phyloP scores from a whole-genome alignment of 2,113 vertebrate genomes.

The Brienomyrus brachyistius region DNA sequence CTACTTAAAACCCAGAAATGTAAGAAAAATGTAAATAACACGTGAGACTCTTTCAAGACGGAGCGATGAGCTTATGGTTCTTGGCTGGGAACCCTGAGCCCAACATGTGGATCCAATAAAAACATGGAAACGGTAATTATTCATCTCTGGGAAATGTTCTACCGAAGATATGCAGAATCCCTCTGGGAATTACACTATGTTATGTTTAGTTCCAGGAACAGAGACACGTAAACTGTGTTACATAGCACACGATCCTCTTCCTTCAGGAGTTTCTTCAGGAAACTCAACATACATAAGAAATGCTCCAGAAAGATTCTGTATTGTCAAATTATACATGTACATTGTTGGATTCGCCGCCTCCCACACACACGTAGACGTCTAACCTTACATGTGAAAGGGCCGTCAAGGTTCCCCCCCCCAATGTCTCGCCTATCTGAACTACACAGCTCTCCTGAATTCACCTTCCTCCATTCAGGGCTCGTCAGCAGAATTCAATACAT shows the following conservation, averaged over 20 bases:
- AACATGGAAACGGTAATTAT: neutral
- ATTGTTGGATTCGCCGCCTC: neutral
- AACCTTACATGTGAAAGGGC: neutral
- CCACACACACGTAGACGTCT: neutral
- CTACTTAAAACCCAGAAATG: neutral
- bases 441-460: neutral
- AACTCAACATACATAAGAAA: neutral
- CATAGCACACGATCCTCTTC: neutral
- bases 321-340: neutral
- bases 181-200: neutral
- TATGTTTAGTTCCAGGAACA: neutral
- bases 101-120: slow-evolving; percentile 7
- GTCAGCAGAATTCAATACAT: neutral
- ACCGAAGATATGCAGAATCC: neutral
- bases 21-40: neutral
- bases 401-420: no score
- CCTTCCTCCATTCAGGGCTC: neutral
- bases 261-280: neutral
- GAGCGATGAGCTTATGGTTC: neutral
- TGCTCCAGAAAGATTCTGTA: neutral
- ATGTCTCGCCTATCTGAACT: neutral
- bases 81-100: neutral
- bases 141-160: slow-evolving; percentile 15
- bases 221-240: neutral
- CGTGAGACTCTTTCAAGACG: neutral